Conservation (phyloP, 2,888 invertebrate genomes). For the Clitarchus hookeri region DNA sequence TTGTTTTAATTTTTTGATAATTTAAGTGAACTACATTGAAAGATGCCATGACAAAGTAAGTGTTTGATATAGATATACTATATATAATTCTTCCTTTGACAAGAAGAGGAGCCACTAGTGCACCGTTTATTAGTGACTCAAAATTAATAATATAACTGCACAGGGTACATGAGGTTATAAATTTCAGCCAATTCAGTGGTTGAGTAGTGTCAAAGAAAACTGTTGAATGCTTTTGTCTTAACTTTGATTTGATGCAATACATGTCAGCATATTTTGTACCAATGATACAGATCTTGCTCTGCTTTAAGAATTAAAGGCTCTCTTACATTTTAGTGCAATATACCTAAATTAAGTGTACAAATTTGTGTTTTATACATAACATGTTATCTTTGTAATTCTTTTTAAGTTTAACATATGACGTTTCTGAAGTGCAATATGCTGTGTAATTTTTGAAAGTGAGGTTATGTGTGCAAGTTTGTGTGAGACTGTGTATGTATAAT, state of each 20-base stretch:
- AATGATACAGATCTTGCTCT: background rate
- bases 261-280: background rate
- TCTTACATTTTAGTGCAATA: slow-evolving; percentile 20
- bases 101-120: slow-evolving; percentile 16
- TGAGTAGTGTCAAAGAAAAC: slow-evolving; percentile 5
- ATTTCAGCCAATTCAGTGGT: slow-evolving; percentile 32
- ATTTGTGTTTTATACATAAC: slow-evolving; percentile 24
- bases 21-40: background rate
- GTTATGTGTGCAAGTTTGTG: background rate
- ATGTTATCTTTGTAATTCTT: background rate
- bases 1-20: slow-evolving; percentile 31
- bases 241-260: background rate
- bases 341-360: background rate
- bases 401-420: background rate
- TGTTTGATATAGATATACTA: slow-evolving; percentile 19
- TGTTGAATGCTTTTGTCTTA: slow-evolving; percentile 1
- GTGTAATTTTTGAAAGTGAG: background rate
- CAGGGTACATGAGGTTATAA: slow-evolving; percentile 44
- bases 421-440: background rate
- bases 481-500: background rate
- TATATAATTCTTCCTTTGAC: background rate
- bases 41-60: slow-evolving; percentile 15
- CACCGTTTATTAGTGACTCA: slow-evolving; percentile 14
- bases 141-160: slow-evolving; percentile 41
- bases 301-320: slow-evolving; percentile 10